Percentiles rank a stretch among this genome's conserved stretches.
Evolutionary conservation across 2,113 vertebrate genomes (phyloP).

Genomic region (Ctenodactylus gundi): DNA sequence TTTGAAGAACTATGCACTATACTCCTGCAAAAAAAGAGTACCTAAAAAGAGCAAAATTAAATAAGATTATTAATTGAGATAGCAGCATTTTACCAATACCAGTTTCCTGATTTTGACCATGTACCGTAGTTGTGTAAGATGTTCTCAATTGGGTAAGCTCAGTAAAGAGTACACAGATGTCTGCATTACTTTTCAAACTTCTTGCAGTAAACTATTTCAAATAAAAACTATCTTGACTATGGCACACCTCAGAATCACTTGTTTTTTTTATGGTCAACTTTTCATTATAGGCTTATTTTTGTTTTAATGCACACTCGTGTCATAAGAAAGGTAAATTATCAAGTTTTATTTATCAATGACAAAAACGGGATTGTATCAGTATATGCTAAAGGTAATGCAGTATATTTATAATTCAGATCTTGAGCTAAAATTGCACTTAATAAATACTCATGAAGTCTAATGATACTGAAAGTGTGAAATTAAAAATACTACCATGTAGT

Average conservation of each 20-base stretch:
- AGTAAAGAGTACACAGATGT: neutral
- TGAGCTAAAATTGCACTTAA: neutral
- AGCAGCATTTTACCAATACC: neutral
- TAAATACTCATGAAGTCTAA: neutral
- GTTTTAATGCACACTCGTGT: neutral
- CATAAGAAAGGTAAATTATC: neutral
- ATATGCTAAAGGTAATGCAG: neutral
- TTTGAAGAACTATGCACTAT: neutral
- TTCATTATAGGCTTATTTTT: constrained; percentile 69
- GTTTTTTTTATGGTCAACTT: constrained; percentile 33
- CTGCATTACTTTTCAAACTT: constrained; percentile 2
- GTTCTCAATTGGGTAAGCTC: neutral
- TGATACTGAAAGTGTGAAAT: constrained; percentile 27
- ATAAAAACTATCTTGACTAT: constrained; percentile 37
- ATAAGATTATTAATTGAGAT: neutral
- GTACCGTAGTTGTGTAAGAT: neutral
- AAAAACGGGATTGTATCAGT: neutral
- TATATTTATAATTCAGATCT: neutral
- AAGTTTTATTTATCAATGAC: constrained; percentile 12
- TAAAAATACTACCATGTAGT: constrained; percentile 27
- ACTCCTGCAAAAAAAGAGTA: neutral
- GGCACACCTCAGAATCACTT: neutral
- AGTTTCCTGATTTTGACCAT: neutral
- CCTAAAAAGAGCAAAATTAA: neutral
- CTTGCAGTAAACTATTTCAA: neutral